These are phyloP conservation scores for Resseliella maxima DNA, from an alignment of 2,888 invertebrate genomes.

Conservation along the genomic window DNA sequence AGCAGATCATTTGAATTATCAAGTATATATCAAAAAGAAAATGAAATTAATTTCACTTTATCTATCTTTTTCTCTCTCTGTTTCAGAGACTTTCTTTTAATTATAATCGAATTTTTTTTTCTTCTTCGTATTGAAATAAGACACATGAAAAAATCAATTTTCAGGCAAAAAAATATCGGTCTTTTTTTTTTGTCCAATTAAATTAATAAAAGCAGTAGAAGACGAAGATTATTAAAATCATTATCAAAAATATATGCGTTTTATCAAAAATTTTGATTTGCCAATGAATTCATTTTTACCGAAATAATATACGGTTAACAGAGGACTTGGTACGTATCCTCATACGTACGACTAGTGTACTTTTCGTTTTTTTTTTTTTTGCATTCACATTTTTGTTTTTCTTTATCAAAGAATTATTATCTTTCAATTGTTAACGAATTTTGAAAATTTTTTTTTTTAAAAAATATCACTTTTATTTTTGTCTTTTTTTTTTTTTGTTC, in stretches of 20 bases:
- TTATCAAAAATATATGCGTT: conserved; percentile 24
- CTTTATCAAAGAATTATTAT: neutral
- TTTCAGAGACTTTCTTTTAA: no score
- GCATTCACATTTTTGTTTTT: neutral
- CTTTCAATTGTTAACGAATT: neutral
- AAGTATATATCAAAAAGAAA: neutral
- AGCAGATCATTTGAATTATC: neutral
- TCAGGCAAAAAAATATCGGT: neutral
- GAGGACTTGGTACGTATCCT: no score
- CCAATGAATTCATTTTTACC: neutral
- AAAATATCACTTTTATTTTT: neutral
- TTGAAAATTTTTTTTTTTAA: neutral
- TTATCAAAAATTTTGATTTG: conserved; percentile 16
- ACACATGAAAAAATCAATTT: neutral
- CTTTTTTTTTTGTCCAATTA: neutral
- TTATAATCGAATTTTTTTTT: neutral
- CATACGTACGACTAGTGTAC: no score
- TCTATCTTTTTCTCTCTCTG: no score
- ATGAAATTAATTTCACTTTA: no score
- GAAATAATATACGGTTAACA: no score
- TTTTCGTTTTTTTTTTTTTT: neutral
- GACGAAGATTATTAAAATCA: neutral
- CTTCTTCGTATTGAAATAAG: neutral
- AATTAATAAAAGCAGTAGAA: no score
- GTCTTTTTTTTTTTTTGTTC: no score